Evolutionary conservation across 2,888 invertebrate genomes (phyloP), one percentile per base, ranked within the genome.

Genomic region (Oscheius sp.): DNA sequence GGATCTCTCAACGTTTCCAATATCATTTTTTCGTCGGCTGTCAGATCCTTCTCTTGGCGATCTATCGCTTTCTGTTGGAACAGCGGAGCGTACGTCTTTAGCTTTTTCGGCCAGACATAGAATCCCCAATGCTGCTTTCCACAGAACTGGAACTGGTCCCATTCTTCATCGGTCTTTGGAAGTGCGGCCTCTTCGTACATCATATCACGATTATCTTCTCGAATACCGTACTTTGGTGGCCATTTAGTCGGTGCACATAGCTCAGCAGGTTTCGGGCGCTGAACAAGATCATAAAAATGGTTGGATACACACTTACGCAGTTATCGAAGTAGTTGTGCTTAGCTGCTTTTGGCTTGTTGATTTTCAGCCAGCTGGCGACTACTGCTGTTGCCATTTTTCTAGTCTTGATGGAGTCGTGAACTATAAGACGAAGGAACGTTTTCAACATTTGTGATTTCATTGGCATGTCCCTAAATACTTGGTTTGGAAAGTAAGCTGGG

Each of bases 401-500:
- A 42, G 95, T 93, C n/a, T 92, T 91, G 42, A 95, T 91, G n/a
- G 94, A 93, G 85, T 95, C 95, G 90, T 94, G 93, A 2, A 94
- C 91, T 0, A 94, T 91, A 2, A 93, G 91, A 50, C 92, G 91
- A 0, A 93, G 90, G 82, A 93, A 92, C 73, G 93, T 92, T 37
- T 91, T 91, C 1, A 94, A 93, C 0, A 93, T 92, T 10, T 91
- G 89, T 0, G 92, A 89, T 0, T 93, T 92, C 89, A 93, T 93
- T 4, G 91, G 90, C 0, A 76, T 73, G 72, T 87, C 87, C 5
- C 84, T 78, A 59, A 60, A 77, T 70, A 42, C 10, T 1, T 33
- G 33, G 62, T 70, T n/a, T 13, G 47, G 35, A 1, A 32, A 10
- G 58, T 7, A 29, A 48, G 42, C 5, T 21, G 32, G 1, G 53